Evolutionary conservation across 2,113 vertebrate species (phyloP).

Genomic region (Toxostoma redivivum): DNA sequence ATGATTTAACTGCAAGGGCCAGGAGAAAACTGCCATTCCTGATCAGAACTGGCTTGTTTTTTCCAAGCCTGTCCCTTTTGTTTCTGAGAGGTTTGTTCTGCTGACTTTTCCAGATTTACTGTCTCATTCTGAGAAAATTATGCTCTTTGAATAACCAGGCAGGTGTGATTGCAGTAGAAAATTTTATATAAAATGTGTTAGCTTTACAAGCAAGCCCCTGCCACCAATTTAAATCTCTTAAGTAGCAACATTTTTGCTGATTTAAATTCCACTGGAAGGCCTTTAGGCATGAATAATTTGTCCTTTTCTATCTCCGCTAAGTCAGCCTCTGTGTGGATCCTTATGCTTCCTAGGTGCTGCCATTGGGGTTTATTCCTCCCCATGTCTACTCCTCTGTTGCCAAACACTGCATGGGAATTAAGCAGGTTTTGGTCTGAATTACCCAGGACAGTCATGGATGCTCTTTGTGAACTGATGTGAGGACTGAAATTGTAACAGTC

Average conservation of each 20-base stretch:
- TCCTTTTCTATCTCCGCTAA: neutral
- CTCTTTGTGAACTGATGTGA: neutral
- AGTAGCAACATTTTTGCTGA: neutral
- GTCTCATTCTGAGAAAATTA: neutral
- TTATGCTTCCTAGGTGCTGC: neutral
- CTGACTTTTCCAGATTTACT: neutral
- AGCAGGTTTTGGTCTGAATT: neutral
- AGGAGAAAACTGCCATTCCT: neutral
- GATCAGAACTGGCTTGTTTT: neutral
- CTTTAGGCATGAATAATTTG: neutral
- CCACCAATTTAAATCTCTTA: neutral
- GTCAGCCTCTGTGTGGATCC: neutral
- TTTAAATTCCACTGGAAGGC: neutral
- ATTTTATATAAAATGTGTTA: neutral
- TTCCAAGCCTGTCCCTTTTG: neutral
- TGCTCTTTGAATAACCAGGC: neutral
- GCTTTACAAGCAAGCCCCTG: neutral
- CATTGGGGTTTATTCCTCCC: neutral
- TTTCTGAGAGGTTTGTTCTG: neutral
- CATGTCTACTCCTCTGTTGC: neutral
- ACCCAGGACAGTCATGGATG: neutral
- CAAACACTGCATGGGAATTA: neutral
- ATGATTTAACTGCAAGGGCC: neutral
- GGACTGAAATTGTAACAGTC: neutral
- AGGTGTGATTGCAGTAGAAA: neutral